Conservation (phyloP, 2,797 vertebrate species). For the Protosalanx chinensis region DNA sequence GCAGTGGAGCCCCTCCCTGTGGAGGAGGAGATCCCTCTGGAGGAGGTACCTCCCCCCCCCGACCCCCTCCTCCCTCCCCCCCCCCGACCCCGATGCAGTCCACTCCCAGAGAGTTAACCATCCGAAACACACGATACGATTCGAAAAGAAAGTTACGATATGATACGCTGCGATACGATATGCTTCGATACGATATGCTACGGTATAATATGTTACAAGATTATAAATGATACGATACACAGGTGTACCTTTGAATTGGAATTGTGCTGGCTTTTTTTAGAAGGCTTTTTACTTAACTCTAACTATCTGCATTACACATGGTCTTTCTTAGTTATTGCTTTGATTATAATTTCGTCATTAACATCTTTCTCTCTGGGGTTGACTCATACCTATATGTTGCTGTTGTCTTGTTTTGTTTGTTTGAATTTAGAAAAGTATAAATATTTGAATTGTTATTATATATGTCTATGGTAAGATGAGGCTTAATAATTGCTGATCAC, state of each 20-base stretch:
- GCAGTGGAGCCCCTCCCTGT: slow-evolving; percentile 51
- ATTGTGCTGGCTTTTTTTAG: background rate
- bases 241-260: background rate
- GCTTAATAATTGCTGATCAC: background rate
- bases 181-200: background rate
- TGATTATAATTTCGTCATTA: background rate
- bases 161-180: background rate
- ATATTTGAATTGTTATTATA: background rate
- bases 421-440: background rate
- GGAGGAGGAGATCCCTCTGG: slow-evolving; percentile 71
- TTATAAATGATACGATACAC: background rate
- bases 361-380: slow-evolving; percentile 8
- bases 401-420: background rate
- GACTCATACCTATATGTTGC: background rate
- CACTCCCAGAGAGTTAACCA: slow-evolving; percentile 17
- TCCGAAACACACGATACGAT: background rate
- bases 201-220: background rate
- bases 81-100: slow-evolving; percentile 20
- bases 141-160: no score
- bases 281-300: background rate
- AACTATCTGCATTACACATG: background rate
- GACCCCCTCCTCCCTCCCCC: slow-evolving; percentile 25
- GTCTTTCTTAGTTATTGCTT: background rate
- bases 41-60: slow-evolving; percentile 76
- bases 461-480: background rate